Conservation (phyloP, 2,888 invertebrate species). For the Leuctra nigra region DNA sequence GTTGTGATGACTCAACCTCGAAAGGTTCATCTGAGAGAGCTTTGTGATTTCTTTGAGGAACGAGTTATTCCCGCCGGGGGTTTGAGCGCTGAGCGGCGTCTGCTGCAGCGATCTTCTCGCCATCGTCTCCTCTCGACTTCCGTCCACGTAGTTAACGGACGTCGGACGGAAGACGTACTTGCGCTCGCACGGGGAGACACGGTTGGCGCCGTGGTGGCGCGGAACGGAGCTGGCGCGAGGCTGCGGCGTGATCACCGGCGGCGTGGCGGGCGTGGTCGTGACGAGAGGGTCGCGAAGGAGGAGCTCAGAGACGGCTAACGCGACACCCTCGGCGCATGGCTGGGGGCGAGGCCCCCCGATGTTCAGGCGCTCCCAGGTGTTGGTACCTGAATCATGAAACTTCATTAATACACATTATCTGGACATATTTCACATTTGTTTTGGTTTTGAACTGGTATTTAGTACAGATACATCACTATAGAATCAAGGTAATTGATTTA, state of each 20-base stretch:
- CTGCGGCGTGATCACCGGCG: slow-evolving; percentile 28
- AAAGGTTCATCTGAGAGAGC: slow-evolving; percentile 62
- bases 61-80: slow-evolving; percentile 22
- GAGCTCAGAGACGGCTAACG: slow-evolving; percentile 54
- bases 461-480: background rate
- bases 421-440: background rate
- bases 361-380: slow-evolving; percentile 66
- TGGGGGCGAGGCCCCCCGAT: slow-evolving; percentile 57
- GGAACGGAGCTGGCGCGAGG: slow-evolving; percentile 40
- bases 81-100: slow-evolving; percentile 13
- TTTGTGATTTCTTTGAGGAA: slow-evolving; percentile 62
- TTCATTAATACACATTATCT: slow-evolving; percentile 6
- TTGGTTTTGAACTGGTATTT: background rate
- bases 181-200: slow-evolving; percentile 42
- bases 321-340: slow-evolving; percentile 61
- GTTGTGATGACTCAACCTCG: slow-evolving; percentile 53
- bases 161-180: slow-evolving; percentile 44
- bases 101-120: slow-evolving; percentile 37
- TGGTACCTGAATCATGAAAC: slow-evolving; percentile 49
- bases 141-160: slow-evolving; percentile 42
- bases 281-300: slow-evolving; percentile 39
- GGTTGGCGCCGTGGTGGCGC: slow-evolving; percentile 38
- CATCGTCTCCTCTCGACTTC: slow-evolving; percentile 35
- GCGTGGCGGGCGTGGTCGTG: background rate
- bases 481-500: background rate